Conservation (phyloP, 1,140 invertebrate species). For the Drosophila ogumai region DNA sequence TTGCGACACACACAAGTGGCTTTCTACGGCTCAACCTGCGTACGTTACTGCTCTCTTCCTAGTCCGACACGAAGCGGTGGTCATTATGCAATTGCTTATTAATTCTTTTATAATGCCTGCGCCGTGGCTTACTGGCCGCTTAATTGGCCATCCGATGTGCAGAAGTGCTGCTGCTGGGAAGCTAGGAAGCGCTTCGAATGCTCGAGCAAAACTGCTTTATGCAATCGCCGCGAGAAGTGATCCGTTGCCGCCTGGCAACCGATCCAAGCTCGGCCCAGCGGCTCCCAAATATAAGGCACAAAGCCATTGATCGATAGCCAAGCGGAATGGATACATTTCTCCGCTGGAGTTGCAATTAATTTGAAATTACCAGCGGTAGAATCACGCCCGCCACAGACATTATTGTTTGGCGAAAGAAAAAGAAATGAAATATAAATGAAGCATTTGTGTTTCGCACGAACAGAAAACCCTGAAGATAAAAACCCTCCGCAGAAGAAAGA, state of each 20-base stretch:
- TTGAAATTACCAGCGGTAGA: constrained; percentile 41
- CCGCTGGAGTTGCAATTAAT: constrained; percentile 40
- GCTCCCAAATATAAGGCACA: constrained; percentile 5
- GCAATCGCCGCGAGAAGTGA: constrained; percentile 29
- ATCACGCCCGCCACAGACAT: constrained; percentile 42
- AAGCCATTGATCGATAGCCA: constrained; percentile 19
- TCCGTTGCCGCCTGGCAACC: constrained; percentile 16
- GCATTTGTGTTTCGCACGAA: constrained; percentile 46
- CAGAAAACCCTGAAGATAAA: constrained; percentile 10
- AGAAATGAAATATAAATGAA: constrained; percentile 47
- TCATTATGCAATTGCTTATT: constrained; percentile 67
- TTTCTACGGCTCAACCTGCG: constrained; percentile 60
- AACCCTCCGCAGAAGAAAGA: constrained; percentile 22
- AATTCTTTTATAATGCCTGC: constrained; percentile 65
- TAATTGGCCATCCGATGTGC: constrained; percentile 69
- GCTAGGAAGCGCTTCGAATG: constrained; percentile 16
- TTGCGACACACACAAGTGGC: constrained; percentile 23
- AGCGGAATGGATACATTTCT: constrained; percentile 25
- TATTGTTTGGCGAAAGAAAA: constrained; percentile 14
- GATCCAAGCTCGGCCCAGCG: constrained; percentile 1
- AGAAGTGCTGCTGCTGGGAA: constrained; percentile 22
- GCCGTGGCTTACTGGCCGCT: constrained; percentile 44
- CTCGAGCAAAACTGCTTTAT: constrained; percentile 32
- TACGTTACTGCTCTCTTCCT: constrained; percentile 52
- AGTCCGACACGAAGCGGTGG: constrained; percentile 38